Conservation (phyloP, 2,797 vertebrate genomes). For the Euphonia xanthogaster region DNA sequence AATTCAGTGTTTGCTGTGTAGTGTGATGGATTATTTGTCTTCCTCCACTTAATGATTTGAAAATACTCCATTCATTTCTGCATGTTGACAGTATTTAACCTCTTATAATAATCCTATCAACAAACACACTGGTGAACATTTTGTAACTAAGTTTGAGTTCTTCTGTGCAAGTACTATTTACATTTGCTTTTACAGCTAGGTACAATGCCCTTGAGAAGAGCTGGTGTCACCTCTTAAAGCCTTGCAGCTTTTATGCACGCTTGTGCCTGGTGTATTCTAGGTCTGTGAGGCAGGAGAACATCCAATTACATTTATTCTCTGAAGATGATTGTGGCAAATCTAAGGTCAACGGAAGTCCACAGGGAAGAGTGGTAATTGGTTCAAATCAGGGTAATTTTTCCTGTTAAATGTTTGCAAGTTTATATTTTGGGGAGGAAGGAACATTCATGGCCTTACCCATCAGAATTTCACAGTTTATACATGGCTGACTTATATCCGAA, state of each 20-base stretch:
- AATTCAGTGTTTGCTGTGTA: not conserved
- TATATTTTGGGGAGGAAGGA: not conserved
- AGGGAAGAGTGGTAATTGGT: not conserved
- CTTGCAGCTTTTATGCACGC: not conserved
- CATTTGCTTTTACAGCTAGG: not conserved
- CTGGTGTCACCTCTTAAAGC: not conserved
- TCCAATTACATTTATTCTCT: not conserved
- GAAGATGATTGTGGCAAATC: not conserved
- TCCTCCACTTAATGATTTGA: not conserved
- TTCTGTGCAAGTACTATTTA: not conserved
- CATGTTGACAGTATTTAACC: not conserved
- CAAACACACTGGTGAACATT: not conserved
- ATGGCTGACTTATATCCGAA: not conserved
- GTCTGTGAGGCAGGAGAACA: not conserved
- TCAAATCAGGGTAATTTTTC: not conserved
- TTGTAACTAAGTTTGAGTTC: not conserved
- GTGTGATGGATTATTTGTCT: not conserved
- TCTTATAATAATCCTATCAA: not conserved
- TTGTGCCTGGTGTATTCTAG: not conserved
- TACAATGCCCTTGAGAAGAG: not conserved
- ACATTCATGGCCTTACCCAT: not conserved
- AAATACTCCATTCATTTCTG: not conserved
- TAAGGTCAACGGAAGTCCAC: not conserved
- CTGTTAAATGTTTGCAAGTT: not conserved
- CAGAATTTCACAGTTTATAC: not conserved